Evolutionary conservation across 2,888 invertebrate species (phyloP), one percentile per base, ranked within the genome.

Genomic region (Melinopterus prodromus): DNA sequence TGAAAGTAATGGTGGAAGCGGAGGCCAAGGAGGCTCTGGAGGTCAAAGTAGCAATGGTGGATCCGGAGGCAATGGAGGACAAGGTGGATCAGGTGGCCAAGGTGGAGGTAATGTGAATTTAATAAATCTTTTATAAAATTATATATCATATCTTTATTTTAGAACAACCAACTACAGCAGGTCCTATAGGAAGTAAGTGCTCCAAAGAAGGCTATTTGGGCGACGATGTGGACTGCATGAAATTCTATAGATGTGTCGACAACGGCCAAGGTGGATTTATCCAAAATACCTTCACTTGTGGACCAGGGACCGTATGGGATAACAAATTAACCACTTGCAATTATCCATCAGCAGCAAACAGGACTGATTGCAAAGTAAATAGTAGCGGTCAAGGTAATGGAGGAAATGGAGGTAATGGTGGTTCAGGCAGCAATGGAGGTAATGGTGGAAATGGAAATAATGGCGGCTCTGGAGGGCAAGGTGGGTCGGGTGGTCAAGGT

Each of bases 291-390:
- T 96, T 94, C 87, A 90, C 90, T n/a, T 96, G 96, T 87, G 94
- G 93, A 4, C 92, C 93, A 80, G 95, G 95, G 77, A 96, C 96
- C 4, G 93, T 94, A 37, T 96, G 96, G 95, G 95, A 95, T 89
- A 91, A 92, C 81, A 89, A 90, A 77, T 89, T 92, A 81, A 90
- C 92, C 86, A 92, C 93, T 71, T 96, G 96, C 88, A 95, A 96
- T 88, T 92, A 95, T 87, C 91, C 92, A 71, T 92, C 92, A 90
- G 92, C 35, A 91, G 82, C 82, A 75, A 80, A 79, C 7, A 79
- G 79, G 94, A 93, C 85, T 87, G 90, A 80, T 94, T 91, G 96
- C 82, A 88, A 90, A 70, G 94, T 95, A 88, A 96, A 96, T 88
- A 91, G 90, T 80, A 90, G 90, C 77, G 76, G 78, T 85, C 71